Evolutionary conservation across 2,113 vertebrate species (phyloP).

Genomic region (Ptyas mucosa): DNA sequence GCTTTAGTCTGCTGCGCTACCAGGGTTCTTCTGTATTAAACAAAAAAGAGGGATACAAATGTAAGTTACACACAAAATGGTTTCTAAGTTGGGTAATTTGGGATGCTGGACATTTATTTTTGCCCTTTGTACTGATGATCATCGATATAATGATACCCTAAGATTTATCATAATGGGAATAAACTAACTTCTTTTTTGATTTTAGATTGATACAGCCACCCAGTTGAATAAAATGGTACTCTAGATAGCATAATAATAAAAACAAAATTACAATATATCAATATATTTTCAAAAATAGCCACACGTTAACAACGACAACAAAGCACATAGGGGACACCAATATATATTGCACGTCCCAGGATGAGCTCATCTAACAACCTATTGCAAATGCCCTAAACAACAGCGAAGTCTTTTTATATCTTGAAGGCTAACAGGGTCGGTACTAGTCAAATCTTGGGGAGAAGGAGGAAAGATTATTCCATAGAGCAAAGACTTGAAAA

Average conservation of each 20-base stretch:
- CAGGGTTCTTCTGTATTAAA: conserved; percentile 13
- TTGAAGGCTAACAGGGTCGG: too few species aligned
- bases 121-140: neutral
- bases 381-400: neutral
- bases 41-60: conserved; percentile 7
- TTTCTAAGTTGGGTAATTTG: conserved; percentile 13
- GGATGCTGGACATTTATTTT: neutral
- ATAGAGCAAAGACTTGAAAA: neutral
- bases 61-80: conserved; percentile 21
- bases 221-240: neutral
- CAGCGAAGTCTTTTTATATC: neutral
- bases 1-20: too few species aligned
- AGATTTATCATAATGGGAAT: neutral
- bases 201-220: neutral
- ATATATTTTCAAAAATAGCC: neutral
- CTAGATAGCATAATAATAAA: neutral
- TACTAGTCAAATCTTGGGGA: neutral
- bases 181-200: neutral
- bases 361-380: neutral
- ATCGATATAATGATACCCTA: neutral
- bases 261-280: too few species aligned
- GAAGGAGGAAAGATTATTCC: neutral
- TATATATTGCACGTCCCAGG: neutral
- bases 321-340: too few species aligned
- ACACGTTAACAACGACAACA: too few species aligned